Percentiles rank a stretch among this genome's conserved stretches.
These are phyloP conservation scores for Trachemys scripta DNA, from an alignment of 2,113 vertebrate genomes.

Conservation along the genomic window DNA sequence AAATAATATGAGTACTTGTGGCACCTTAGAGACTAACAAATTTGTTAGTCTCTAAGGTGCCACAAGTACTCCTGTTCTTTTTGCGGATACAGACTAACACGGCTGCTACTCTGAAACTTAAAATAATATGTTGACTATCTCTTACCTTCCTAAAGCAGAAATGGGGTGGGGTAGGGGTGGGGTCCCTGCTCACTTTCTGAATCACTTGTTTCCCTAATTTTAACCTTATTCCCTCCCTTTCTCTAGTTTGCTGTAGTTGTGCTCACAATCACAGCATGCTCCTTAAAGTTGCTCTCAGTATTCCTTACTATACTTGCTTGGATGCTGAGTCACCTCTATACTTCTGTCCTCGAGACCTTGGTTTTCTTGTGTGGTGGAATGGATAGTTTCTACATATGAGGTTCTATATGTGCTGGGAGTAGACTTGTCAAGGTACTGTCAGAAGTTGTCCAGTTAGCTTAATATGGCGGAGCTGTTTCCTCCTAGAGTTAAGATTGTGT, in stretches of 20 bases:
- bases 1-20: background rate
- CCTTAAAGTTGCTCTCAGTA: background rate
- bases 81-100: too few species aligned
- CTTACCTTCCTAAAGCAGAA: rapidly evolving
- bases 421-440: background rate
- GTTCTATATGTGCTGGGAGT: background rate
- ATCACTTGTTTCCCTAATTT: background rate
- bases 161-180: background rate
- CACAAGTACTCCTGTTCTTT: too few species aligned
- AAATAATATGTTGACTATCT: background rate
- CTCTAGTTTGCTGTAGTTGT: background rate
- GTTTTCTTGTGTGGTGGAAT: background rate
- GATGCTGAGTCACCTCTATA: background rate
- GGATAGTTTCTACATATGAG: background rate
- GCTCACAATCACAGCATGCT: background rate
- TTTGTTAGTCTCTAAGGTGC: too few species aligned
- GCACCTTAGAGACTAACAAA: too few species aligned
- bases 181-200: background rate
- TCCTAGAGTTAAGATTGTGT: background rate
- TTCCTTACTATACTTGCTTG: background rate
- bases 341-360: background rate
- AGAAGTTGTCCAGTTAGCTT: background rate
- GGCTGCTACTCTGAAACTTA: background rate
- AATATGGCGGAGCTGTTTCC: background rate
- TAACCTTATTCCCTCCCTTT: background rate